These are phyloP conservation scores for Nasonia giraulti DNA, from an alignment of 1,140 invertebrate species.

Conservation along the genomic window DNA sequence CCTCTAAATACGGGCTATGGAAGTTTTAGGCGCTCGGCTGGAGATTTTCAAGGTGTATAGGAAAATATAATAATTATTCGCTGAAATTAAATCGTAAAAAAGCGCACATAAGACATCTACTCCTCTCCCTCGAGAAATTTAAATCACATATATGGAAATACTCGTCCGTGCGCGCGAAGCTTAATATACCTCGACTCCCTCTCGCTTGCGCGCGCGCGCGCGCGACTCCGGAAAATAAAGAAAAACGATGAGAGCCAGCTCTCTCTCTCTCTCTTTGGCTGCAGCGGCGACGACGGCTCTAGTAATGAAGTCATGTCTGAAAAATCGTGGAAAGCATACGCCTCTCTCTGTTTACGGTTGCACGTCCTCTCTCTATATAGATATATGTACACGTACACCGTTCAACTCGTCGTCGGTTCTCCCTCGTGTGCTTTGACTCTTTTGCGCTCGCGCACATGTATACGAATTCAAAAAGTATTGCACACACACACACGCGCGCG, in stretches of 20 bases:
- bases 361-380: slow-evolving; percentile 56
- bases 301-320: slow-evolving; percentile 58
- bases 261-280: neutral
- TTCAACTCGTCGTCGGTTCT: neutral
- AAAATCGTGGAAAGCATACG: slow-evolving; percentile 59
- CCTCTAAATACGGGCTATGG: no score
- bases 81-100: neutral
- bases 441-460: neutral
- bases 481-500: neutral
- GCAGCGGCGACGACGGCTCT: slow-evolving; percentile 26
- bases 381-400: neutral
- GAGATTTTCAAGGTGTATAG: no score
- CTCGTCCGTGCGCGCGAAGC: neutral
- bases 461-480: neutral
- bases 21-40: no score
- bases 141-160: slow-evolving; percentile 13
- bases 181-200: neutral
- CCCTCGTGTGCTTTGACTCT: slow-evolving; percentile 35
- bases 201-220: no score
- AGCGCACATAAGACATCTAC: neutral
- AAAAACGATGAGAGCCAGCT: neutral
- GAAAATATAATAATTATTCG: no score
- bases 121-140: slow-evolving; percentile 22
- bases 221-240: neutral
- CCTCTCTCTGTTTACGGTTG: neutral